These are phyloP conservation scores for Parambassis ranga DNA, from an alignment of 2,797 vertebrate species.

Conservation along the genomic window DNA sequence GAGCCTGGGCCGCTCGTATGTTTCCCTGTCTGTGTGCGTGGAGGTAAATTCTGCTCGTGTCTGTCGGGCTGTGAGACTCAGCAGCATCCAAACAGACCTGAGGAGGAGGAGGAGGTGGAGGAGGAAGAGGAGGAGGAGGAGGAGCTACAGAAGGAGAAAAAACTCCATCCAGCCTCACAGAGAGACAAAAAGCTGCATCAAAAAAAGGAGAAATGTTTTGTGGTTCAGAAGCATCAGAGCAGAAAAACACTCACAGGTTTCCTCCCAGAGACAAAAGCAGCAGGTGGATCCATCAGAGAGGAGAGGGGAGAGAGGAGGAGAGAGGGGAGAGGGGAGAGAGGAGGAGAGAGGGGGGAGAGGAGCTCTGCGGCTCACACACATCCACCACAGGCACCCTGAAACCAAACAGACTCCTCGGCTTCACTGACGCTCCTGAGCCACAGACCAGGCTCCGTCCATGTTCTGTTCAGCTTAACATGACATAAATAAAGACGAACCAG, in stretches of 20 bases:
- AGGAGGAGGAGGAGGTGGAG: neutral
- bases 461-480: too few relatives aligned
- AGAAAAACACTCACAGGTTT: neutral
- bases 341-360: too few relatives aligned
- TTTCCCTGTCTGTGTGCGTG: neutral
- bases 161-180: neutral
- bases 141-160: neutral
- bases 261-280: neutral
- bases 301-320: neutral
- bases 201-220: constrained; percentile 1
- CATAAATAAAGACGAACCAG: too few relatives aligned
- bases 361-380: too few relatives aligned
- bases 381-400: too few relatives aligned
- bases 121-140: neutral
- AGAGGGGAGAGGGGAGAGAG: too few relatives aligned
- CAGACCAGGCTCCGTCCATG: neutral
- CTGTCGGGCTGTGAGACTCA: neutral
- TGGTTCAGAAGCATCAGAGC: neutral
- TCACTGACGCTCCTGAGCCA: too few relatives aligned
- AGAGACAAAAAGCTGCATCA: neutral
- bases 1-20: neutral
- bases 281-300: neutral
- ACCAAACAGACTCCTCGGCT: too few relatives aligned
- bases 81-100: constrained; percentile 25
- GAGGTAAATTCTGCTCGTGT: constrained; percentile 15